Evolutionary conservation across 2,113 vertebrate species (phyloP), one percentile per base, ranked within the genome.

Genomic region (Equus przewalskii): DNA sequence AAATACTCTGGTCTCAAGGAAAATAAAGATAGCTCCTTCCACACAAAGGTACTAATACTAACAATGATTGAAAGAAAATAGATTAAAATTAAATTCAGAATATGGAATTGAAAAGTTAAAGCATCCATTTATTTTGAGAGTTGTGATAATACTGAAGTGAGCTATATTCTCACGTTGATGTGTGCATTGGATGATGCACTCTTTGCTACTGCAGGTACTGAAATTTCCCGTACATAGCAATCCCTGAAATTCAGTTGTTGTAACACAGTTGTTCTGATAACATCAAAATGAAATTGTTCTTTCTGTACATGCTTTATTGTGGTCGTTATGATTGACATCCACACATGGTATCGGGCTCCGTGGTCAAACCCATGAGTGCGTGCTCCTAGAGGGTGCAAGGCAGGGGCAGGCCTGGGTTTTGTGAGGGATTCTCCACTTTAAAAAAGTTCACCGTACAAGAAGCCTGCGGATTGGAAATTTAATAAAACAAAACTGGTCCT

Each of bases 71-170:
- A 56, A 76, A 89, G 58, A 75, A 76, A 91, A 41, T 79, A 70
- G 51, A 85, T 88, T 56, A 51, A 95, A 95, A 83, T 72, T 60
- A 92, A 88, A 76, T 64, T 85, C 56, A 89, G 24, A 70, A 51
- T n/a, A 79, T 72, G 28, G 56, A 84, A 62, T 64, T 93, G 26
- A 93, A 79, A 92, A 73, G 12, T 62, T 87, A 83, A 89, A 72
- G 22, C 54, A 79, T 56, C 54, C 28, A 36, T 51, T 89, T 54
- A 69, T 78, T 84, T 85, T 85, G 21, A 70, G 21, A 79, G 41
- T 84, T 70, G 22, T 79, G 79, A 78, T 54, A 84, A 78, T 85
- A 72, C n/a, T 24, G 18, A 84, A 70, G 33, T 85, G 62, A 85
- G 30, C 12, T 21, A 89, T 89, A 70, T n/a, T 69, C 64, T 64